Evolutionary conservation across 2,888 invertebrate genomes (phyloP).

Genomic region (Pollenia angustigena): DNA sequence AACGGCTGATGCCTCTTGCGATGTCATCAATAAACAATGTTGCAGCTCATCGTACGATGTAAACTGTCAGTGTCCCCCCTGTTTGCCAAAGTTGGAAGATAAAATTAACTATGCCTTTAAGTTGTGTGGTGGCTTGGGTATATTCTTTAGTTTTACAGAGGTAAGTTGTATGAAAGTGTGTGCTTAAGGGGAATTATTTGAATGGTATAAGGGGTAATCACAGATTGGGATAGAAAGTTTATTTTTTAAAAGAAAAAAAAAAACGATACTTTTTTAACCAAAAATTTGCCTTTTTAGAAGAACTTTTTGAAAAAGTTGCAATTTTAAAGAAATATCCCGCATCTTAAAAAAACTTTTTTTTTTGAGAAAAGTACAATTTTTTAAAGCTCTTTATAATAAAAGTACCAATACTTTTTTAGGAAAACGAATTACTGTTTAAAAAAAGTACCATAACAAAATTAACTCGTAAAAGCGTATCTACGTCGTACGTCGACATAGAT

Average conservation of each 20-base stretch:
- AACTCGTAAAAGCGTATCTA: too few species aligned
- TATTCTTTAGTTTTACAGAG: slow-evolving; percentile 99
- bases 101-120: slow-evolving; percentile 95
- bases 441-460: too few species aligned
- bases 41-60: slow-evolving; percentile 83
- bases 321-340: too few species aligned
- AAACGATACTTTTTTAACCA: too few species aligned
- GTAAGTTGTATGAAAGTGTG: slow-evolving; percentile 85
- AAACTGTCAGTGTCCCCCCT: slow-evolving; percentile 88
- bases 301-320: not conserved
- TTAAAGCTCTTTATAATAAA: not conserved
- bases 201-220: slow-evolving; percentile 33
- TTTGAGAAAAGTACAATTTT: too few species aligned
- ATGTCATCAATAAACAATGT: slow-evolving; percentile 86
- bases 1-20: slow-evolving; percentile 86
- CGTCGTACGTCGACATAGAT: too few species aligned
- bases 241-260: too few species aligned
- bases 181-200: not conserved
- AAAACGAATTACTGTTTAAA: too few species aligned
- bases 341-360: too few species aligned
- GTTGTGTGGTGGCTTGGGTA: slow-evolving; percentile 95
- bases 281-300: not conserved
- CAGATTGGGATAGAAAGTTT: not conserved
- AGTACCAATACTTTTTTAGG: not conserved
- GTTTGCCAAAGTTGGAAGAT: slow-evolving; percentile 89